Evolutionary conservation across 2,113 vertebrate species (phyloP), one percentile per base, ranked within the genome.

Genomic region (Silurus glanis): DNA sequence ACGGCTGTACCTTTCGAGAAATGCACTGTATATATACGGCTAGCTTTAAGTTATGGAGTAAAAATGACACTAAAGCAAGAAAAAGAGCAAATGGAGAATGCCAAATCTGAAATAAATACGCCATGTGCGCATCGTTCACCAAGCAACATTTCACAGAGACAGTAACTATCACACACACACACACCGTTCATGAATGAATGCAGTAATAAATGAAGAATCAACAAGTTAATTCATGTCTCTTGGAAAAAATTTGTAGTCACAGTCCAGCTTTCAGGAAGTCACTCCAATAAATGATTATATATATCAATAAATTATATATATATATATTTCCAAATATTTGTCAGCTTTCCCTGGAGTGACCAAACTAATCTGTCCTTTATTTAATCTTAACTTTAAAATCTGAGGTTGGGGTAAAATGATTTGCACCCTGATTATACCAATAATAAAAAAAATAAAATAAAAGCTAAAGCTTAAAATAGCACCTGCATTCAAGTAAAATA

Each of bases 21-120:
- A 88, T 84, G 86, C 78, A 83, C 82, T 67, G 67, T 89, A 89
- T 92, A 89, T 92, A 80, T 89, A 91, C 89, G 90, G 89, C 37
- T 90, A 90, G 87, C 88, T 89, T 85, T 84, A 86, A 37, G 79
- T 89, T 83, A 87, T 90, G 85, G 86, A 86, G 47, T 85, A 86
- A 55, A 81, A 58, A 89, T 28, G 82, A 82, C 1, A 28, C 56
- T 72, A 83, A 76, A 51, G 90, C 89, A 89, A 82, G 37, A 21
- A 91, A 56, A 56, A n/a, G 49, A 25, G 51, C 13, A 5, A 88
- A 90, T 76, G 84, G 69, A 89, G 82, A 86, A 83, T 75, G 88
- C 75, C 72, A 14, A 83, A 64, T 79, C 82, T 82, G 89, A 83
- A 88, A 80, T 87, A 75, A 88, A 79, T 87, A 85, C 23, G 83